Percentiles rank a stretch among this genome's conserved stretches.
These are phyloP conservation scores for Acrocyrtus sp. DNA, from an alignment of 2,888 invertebrate species.

Conservation along the genomic window DNA sequence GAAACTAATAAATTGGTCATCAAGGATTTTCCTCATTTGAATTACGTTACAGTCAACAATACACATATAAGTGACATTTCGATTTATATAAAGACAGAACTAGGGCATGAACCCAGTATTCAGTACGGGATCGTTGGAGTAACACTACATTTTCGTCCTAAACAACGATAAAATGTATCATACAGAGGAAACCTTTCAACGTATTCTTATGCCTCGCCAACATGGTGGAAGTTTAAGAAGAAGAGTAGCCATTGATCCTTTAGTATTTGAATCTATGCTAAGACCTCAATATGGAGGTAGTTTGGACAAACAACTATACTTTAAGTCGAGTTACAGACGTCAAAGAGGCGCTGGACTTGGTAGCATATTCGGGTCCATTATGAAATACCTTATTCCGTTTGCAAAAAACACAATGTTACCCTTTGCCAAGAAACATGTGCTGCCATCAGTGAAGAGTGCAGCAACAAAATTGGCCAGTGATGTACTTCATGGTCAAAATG, in stretches of 20 bases:
- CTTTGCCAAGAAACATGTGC: neutral
- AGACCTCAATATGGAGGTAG: constrained; percentile 17
- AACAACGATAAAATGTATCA: constrained; percentile 9
- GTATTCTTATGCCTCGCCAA: too few relatives aligned
- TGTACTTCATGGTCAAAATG: neutral
- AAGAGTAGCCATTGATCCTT: too few relatives aligned
- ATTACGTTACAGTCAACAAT: neutral
- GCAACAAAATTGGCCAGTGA: neutral
- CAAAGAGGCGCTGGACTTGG: constrained; percentile 33
- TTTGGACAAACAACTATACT: neutral
- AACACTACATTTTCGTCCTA: constrained; percentile 18
- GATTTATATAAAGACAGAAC: constrained; percentile 17
- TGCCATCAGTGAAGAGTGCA: constrained; percentile 4
- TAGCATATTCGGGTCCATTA: constrained; percentile 12
- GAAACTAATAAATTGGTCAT: neutral
- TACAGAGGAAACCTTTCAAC: too few relatives aligned
- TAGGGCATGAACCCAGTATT: constrained; percentile 16
- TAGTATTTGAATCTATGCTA: too few relatives aligned
- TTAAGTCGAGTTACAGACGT: neutral
- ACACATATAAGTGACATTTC: neutral
- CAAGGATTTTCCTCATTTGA: neutral
- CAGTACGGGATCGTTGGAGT: neutral
- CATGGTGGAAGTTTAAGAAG: too few relatives aligned
- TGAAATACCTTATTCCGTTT: constrained; percentile 13
- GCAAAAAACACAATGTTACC: constrained; percentile 21